Evolutionary conservation across 2,797 vertebrate genomes (phyloP).

Genomic region (Trachops cirrhosus): DNA sequence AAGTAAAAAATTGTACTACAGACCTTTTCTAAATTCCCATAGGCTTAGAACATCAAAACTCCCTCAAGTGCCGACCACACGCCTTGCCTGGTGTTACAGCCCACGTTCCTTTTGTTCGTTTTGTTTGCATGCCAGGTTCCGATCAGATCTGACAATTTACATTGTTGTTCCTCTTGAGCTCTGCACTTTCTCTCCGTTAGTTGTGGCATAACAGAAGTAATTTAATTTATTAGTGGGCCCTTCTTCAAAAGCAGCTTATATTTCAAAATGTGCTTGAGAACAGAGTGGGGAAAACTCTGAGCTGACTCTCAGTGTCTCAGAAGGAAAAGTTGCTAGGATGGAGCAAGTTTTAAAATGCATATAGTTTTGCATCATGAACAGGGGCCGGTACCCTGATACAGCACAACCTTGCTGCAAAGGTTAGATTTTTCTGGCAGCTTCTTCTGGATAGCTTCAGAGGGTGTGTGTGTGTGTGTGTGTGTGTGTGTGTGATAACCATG

Average conservation of each 20-base stretch:
- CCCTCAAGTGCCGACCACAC: constrained; percentile 55
- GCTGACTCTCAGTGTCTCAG: background rate
- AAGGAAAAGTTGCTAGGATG: background rate
- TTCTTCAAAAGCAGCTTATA: constrained; percentile 58
- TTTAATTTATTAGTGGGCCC: constrained; percentile 77
- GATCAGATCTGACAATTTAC: constrained; percentile 70
- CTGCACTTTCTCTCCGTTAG: constrained; percentile 62
- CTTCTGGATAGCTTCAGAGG: background rate
- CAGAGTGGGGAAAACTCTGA: background rate
- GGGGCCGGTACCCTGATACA: background rate
- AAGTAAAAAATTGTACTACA: constrained; percentile 59
- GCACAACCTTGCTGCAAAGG: background rate
- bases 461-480: background rate
- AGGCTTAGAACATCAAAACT: constrained; percentile 69
- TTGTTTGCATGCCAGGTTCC: constrained; percentile 67
- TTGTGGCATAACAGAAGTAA: constrained; percentile 68
- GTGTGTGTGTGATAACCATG: background rate
- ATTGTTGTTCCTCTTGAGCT: constrained; percentile 59
- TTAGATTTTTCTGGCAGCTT: background rate
- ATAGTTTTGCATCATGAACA: background rate
- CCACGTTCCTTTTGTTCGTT: constrained; percentile 45
- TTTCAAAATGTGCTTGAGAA: constrained; percentile 60
- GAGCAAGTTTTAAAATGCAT: background rate
- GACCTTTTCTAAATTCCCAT: constrained; percentile 76
- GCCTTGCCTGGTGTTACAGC: constrained; percentile 63